phyloP scores from a whole-genome alignment of 2,113 vertebrate genomes.

The Patagioenas fasciata region DNA sequence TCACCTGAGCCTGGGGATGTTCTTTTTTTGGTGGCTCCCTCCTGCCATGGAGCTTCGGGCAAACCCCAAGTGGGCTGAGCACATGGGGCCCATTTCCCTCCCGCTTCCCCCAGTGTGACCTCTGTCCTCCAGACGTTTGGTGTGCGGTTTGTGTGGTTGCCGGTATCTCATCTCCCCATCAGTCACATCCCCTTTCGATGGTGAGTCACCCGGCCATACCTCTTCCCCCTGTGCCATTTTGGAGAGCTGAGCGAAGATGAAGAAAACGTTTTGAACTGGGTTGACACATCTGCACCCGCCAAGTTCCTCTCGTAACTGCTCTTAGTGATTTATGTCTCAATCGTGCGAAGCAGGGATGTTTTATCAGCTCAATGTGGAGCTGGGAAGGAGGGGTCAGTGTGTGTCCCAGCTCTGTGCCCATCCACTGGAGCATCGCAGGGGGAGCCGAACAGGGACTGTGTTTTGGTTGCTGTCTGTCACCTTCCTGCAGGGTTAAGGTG shows the following conservation, averaged over 20 bases:
- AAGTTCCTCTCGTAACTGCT: slow-evolving; percentile 31
- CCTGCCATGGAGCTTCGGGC: neutral
- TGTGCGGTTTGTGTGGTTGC: slow-evolving; percentile 35
- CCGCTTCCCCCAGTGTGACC: neutral
- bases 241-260: neutral
- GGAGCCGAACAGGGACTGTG: rapidly evolving
- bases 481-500: neutral
- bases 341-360: neutral
- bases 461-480: neutral
- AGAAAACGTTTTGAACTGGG: neutral
- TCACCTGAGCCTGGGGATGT: neutral
- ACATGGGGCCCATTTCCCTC: neutral
- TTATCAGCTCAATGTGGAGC: neutral
- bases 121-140: slow-evolving; percentile 14
- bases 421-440: neutral
- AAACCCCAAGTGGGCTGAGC: neutral
- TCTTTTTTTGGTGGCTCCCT: neutral
- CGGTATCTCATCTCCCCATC: slow-evolving; percentile 51
- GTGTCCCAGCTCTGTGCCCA: rapidly evolving
- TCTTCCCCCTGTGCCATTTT: neutral
- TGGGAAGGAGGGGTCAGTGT: neutral
- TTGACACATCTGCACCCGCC: slow-evolving; percentile 1
- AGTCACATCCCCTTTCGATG: slow-evolving; percentile 26
- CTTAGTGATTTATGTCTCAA: slow-evolving; percentile 6
- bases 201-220: slow-evolving; percentile 2